Base-by-base conservation (phyloP, 2,888 invertebrate genomes). In the Caenorhabditis angaria region DNA sequence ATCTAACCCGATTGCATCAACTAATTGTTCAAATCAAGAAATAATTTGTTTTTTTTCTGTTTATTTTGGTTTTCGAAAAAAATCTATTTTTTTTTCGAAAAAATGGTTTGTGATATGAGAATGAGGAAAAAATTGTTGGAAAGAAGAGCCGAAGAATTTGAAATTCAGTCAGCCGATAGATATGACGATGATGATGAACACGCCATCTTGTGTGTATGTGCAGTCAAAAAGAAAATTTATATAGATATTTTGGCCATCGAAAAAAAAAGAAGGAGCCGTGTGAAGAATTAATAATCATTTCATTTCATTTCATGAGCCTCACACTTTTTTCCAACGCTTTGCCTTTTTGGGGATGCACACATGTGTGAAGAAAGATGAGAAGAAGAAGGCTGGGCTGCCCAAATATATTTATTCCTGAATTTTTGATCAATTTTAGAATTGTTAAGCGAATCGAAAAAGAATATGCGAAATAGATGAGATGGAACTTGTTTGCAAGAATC, bases 161-260 rank as follows among this genome's bases (percentile, higher is more conserved):
- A 70, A 70, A 70, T 70, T 70, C 70, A 66, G 70, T 65, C 65
- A 70, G 58, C 70, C 70, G 70, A 70, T 70, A 70, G n/a, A n/a
- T 41, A 41, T 41, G 41, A 41, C 18, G 41, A 41, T 41, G 41
- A 41, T 41, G 41, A 41, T 41, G 41, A 70, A 70, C 70, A 70
- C 70, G 70, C 65, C 25, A 70, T n/a, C n/a, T n/a, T n/a, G n/a
- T 63, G 32, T 65, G 61, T 63, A 57, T 51, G 27, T 27, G 54
- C 28, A 41, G 41, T 41, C 41, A 41, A 12, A 41, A 18, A 18
- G 18, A 41, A 10, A 10, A 10, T 35, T 14, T 35, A 6, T 14
- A 35, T 14, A 35, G 8, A 41, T 41, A 41, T 41, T 41, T 41
- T 41, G 41, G 41, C 10, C 18, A 14, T 41, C 14, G 24, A 41